A percentile compares a stretch with the other conserved stretches of the same genome.
Evolutionary conservation across 2,888 invertebrate genomes (phyloP).

Genomic region (Atherix ibis): DNA sequence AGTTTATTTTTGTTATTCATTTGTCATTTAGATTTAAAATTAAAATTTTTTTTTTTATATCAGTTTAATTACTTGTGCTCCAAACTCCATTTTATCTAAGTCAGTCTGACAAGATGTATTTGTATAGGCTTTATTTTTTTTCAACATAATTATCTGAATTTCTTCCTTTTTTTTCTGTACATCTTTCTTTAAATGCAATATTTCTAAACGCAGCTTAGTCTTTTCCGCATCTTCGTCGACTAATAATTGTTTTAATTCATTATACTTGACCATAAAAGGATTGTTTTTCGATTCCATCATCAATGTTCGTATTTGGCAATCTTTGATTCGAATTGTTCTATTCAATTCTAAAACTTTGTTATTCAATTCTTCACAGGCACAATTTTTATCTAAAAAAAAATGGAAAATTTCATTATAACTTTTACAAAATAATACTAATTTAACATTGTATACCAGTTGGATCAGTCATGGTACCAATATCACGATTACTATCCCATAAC

Average conservation of each 20-base stretch:
- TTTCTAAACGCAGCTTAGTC: constrained; percentile 16
- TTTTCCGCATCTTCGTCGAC: constrained; percentile 21
- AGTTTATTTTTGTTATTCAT: no score
- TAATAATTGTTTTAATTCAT: constrained; percentile 19
- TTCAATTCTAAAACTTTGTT: constrained; percentile 21
- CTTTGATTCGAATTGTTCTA: constrained; percentile 19
- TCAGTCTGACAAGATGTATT: constrained; percentile 7
- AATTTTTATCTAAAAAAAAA: constrained; percentile 14
- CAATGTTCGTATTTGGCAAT: constrained; percentile 22
- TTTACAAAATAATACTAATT: neutral
- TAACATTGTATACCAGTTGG: constrained; percentile 17
- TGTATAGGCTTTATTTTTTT: neutral
- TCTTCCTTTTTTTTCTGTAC: constrained; percentile 3
- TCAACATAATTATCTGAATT: no score
- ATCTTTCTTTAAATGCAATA: constrained; percentile 19
- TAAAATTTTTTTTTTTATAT: no score
- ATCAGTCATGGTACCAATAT: constrained; percentile 24
- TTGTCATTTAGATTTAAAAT: no score
- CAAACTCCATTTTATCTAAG: no score
- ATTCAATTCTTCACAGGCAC: constrained; percentile 21
- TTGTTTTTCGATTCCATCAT: constrained; percentile 23
- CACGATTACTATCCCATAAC: constrained; percentile 18
- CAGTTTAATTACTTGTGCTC: no score
- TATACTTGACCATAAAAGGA: constrained; percentile 24
- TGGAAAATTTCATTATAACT: no score